phyloP scores from a whole-genome alignment of 2,888 invertebrate species.

The Halictus quadricinctus region DNA sequence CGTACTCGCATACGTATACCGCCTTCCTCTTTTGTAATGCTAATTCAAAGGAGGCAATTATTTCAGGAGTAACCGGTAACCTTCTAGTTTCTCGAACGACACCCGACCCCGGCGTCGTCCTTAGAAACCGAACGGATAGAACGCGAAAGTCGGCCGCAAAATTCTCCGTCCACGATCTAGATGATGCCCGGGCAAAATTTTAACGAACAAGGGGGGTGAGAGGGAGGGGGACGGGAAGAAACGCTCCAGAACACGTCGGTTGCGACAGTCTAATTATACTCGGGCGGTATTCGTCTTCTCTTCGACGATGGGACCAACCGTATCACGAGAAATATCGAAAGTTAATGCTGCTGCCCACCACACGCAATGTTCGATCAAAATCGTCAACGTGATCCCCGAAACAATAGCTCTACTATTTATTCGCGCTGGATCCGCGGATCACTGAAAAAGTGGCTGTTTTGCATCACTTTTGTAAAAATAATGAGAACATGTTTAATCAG shows the following conservation, averaged over 20 bases:
- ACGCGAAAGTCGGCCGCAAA: constrained; percentile 41
- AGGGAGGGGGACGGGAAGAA: constrained; percentile 18
- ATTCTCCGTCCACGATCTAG: constrained; percentile 17
- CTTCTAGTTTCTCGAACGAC: constrained; percentile 56
- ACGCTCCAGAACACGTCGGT: constrained; percentile 19
- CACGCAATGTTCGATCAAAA: neutral
- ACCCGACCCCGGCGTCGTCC: constrained; percentile 30
- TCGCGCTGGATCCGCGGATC: too few relatives aligned
- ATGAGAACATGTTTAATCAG: too few relatives aligned
- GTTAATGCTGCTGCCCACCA: neutral
- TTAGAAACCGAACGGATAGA: constrained; percentile 30
- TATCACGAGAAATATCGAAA: neutral
- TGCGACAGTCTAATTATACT: constrained; percentile 30
- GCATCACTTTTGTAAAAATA: neutral
- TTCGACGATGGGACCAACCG: constrained; percentile 8
- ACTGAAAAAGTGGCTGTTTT: neutral
- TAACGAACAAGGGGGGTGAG: constrained; percentile 2
- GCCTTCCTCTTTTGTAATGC: constrained; percentile 76
- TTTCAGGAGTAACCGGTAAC: constrained; percentile 65
- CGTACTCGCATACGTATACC: constrained; percentile 62
- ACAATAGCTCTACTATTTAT: neutral
- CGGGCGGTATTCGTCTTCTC: constrained; percentile 19
- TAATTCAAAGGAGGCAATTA: constrained; percentile 75
- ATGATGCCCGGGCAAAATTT: constrained; percentile 19
- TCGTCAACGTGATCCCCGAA: neutral